These are phyloP conservation scores for Trematocara nigrifrons DNA, from an alignment of 2,113 vertebrate species.

Conservation along the genomic window DNA sequence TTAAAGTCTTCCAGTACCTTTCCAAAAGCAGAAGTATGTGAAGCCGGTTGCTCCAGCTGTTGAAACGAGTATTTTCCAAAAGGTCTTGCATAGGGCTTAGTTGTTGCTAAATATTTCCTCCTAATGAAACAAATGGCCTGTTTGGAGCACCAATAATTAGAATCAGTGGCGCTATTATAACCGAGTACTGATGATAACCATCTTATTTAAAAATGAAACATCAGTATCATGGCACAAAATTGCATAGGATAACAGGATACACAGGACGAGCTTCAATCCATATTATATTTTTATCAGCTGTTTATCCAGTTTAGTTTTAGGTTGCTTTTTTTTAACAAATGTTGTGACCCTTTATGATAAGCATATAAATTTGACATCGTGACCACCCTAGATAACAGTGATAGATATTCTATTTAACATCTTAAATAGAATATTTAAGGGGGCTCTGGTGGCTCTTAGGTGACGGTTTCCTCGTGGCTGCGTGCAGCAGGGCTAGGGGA, in stretches of 20 bases:
- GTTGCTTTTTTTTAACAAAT: background rate
- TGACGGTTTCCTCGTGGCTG: too few species aligned
- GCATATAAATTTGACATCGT: background rate
- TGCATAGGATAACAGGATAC: background rate
- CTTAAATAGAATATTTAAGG: background rate
- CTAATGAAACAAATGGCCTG: background rate
- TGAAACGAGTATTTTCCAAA: background rate
- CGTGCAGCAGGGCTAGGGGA: too few species aligned
- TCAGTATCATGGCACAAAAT: background rate
- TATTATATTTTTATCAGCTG: accelerated
- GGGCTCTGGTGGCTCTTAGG: too few species aligned
- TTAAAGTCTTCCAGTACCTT: background rate
- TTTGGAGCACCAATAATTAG: background rate
- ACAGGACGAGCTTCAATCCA: background rate
- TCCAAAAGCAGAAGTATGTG: background rate
- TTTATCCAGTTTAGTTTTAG: accelerated
- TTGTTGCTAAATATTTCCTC: background rate
- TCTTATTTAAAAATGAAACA: background rate
- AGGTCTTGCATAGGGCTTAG: background rate
- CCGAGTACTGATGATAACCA: background rate
- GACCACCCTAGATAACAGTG: background rate
- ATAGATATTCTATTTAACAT: background rate
- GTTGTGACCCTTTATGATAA: background rate
- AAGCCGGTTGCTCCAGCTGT: background rate
- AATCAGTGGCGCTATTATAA: background rate